Evolutionary conservation across 2,888 invertebrate genomes (phyloP), one percentile per base, ranked within the genome.

Genomic region (Sarcophaga subvicina): DNA sequence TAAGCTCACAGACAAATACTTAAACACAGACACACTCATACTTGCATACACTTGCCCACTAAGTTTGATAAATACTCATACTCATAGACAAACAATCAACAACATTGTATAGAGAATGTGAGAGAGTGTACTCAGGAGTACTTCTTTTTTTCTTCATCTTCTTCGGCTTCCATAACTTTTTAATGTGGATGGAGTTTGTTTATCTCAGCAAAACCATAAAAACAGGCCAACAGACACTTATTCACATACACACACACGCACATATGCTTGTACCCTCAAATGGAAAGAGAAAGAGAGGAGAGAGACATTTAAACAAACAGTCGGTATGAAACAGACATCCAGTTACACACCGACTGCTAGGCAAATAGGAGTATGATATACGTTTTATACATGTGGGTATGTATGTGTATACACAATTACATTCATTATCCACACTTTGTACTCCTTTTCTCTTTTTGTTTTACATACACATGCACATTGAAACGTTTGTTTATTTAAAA

Each of bases 141-240:
- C 25, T 54, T 70, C 14, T 49, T 49, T 49, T 49, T 49, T 49
- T 14, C 14, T 49, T 49, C 14, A 17, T 54, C 17, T 54, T 54
- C 54, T 54, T 54, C 54, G 17, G 4, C 54, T 54, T 4, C 54
- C 17, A 14, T 17, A 54, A 14, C 17, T 54, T 14, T 54, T 12
- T 0, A 54, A 17, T 37, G 6, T 12, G 71, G 59, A 59, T 47
- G 37, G 54, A 72, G 59, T 82, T 81, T 84, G 75, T 80, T 80
- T 80, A 84, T 84, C 75, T 84, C 80, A 70, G 60, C 64, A 70
- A 63, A 84, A 60, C 66, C 69, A 80, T 75, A 79, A 77, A 83
- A 86, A 84, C 78, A 82, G 87, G 87, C 75, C 84, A 87, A 60
- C 49, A 78, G 63, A 83, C 79, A 77, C 73, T 69, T 79, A 63